A percentile compares a stretch with the other conserved stretches of the same genome.
Evolutionary conservation across 2,113 vertebrate genomes (phyloP).

Genomic region (Ramphastos sulfuratus): DNA sequence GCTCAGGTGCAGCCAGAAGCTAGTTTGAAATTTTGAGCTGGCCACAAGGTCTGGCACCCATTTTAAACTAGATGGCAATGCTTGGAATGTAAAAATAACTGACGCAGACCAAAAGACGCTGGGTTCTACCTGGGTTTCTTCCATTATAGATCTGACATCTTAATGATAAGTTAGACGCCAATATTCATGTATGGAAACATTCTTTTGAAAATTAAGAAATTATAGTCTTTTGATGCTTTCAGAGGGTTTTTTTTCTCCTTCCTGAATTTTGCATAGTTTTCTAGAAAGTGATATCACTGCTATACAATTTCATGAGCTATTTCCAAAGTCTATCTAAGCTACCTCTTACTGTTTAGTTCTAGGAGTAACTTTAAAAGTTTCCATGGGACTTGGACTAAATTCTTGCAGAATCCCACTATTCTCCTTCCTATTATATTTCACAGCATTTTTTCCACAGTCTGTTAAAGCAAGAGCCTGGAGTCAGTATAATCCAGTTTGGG

Average conservation of each 20-base stretch:
- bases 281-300: neutral
- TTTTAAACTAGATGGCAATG: neutral
- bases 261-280: neutral
- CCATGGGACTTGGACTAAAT: neutral
- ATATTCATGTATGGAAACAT: conserved; percentile 10
- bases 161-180: neutral
- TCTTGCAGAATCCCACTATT: neutral
- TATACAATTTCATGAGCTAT: neutral
- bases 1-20: neutral
- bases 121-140: conserved; percentile 25
- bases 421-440: conserved; percentile 23
- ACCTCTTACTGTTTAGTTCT: neutral
- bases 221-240: neutral
- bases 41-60: conserved; percentile 10
- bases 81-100: conserved; percentile 27
- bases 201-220: conserved; percentile 22
- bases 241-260: neutral
- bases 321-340: neutral
- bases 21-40: neutral
- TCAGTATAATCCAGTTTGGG: conserved; percentile 44
- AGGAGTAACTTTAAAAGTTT: conserved; percentile 30
- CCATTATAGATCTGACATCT: neutral
- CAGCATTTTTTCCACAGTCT: conserved; percentile 32
- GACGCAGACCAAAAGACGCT: neutral
- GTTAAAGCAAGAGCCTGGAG: conserved; percentile 45